A percentile compares a stretch with the other conserved stretches of the same genome.
phyloP scores from a whole-genome alignment of 2,888 invertebrate species.

The Eupithecia pulchellata region DNA sequence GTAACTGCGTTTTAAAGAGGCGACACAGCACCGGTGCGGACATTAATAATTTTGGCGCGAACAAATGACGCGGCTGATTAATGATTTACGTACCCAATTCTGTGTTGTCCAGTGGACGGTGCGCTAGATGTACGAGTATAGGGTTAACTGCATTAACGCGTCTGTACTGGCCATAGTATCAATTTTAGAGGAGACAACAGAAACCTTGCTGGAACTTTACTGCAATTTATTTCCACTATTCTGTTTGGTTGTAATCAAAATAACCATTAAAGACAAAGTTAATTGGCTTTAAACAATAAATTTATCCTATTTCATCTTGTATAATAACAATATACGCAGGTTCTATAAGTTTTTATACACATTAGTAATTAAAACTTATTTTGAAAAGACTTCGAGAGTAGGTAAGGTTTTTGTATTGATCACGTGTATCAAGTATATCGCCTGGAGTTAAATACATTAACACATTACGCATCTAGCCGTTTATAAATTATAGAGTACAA shows the following conservation, averaged over 20 bases:
- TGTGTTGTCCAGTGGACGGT: constrained; percentile 60
- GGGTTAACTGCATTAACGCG: constrained; percentile 46
- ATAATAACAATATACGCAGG: not conserved
- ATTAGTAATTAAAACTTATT: not conserved
- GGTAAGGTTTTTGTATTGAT: not conserved
- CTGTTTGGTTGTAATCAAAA: not conserved
- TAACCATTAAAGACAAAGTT: not conserved
- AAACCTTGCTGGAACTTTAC: not conserved
- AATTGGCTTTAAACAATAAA: not conserved
- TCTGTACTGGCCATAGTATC: constrained; percentile 25
- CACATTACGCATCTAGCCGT: not conserved
- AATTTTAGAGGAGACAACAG: constrained; percentile 2
- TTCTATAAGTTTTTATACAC: not conserved
- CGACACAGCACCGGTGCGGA: constrained; percentile 61
- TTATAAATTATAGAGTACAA: not conserved
- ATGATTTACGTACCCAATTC: constrained; percentile 82
- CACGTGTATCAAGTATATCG: not conserved
- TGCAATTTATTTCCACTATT: not conserved
- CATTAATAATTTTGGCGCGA: constrained; percentile 82
- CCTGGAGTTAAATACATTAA: not conserved
- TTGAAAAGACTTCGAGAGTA: not conserved
- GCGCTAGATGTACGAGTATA: constrained; percentile 45
- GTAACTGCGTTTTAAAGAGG: constrained; percentile 76
- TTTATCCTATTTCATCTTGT: not conserved
- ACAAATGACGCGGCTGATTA: constrained; percentile 83